Percentiles rank a stretch among this genome's conserved stretches.
Evolutionary conservation across 2,797 vertebrate genomes (phyloP).

Genomic region (Fistularia commersonii): DNA sequence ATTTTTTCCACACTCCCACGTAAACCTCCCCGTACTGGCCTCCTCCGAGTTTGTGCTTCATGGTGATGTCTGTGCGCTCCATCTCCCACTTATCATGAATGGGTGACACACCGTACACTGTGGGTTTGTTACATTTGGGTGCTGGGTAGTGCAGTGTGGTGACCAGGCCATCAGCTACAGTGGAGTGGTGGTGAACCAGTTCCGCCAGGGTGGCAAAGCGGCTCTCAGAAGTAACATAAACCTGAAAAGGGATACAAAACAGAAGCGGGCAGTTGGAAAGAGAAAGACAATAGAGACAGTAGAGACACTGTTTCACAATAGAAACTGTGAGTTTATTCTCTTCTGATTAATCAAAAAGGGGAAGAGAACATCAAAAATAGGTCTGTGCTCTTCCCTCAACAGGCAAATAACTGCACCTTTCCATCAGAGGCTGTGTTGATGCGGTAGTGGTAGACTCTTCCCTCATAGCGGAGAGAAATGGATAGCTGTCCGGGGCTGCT

Average conservation of each 20-base stretch:
- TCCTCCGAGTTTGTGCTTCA: conserved; percentile 99
- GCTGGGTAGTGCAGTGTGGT: conserved; percentile 98
- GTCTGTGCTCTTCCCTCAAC: too few relatives aligned
- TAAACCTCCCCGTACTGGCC: conserved; percentile 99
- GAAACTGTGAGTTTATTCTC: too few relatives aligned
- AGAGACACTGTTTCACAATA: too few relatives aligned
- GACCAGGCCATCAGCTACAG: conserved; percentile 94
- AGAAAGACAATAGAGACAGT: too few relatives aligned
- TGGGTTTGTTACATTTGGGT: conserved; percentile 99
- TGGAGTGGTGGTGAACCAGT: conserved; percentile 98
- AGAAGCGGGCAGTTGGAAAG: too few relatives aligned
- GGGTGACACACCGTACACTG: conserved; percentile 96
- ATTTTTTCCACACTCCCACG: conserved; percentile 97
- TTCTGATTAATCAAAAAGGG: neutral
- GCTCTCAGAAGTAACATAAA: conserved; percentile 97
- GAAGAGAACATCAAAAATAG: too few relatives aligned
- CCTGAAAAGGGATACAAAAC: conserved; percentile 61
- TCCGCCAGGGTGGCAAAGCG: conserved; percentile 95
- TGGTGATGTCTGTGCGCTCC: conserved; percentile 99
- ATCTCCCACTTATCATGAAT: conserved; percentile 99
- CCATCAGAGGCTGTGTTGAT: conserved; percentile 94
- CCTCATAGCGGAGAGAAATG: conserved; percentile 97
- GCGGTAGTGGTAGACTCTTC: conserved; percentile 98
- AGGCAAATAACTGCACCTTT: conserved; percentile 86
- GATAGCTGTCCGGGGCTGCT: conserved; percentile 98